These are phyloP conservation scores for Lucilia sericata DNA, from an alignment of 1,140 invertebrate species.

Conservation along the genomic window DNA sequence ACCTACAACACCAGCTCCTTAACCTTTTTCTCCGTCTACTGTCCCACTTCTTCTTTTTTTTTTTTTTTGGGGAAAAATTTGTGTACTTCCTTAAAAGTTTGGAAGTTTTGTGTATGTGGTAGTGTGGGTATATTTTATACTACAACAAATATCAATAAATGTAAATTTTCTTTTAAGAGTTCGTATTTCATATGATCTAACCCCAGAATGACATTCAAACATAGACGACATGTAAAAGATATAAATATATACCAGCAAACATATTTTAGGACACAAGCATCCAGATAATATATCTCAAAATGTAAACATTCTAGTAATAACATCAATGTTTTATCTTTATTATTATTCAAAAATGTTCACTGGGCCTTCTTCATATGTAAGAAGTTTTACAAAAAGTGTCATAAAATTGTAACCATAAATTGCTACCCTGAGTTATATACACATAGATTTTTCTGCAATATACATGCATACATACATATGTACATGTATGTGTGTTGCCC, in stretches of 20 bases:
- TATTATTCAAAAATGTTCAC: background rate
- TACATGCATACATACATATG: background rate
- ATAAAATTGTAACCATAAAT: conserved; percentile 43
- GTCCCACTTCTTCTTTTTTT: background rate
- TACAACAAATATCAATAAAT: conserved; percentile 43
- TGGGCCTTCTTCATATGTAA: background rate
- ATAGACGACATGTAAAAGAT: background rate
- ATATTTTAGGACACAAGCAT: too few species aligned
- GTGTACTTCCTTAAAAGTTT: conserved; percentile 15
- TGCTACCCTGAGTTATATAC: conserved; percentile 29
- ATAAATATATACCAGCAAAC: background rate
- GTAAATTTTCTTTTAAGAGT: conserved; percentile 40
- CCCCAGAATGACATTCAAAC: background rate
- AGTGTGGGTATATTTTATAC: conserved; percentile 11
- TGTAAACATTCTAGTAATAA: background rate
- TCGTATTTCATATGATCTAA: conserved; percentile 32
- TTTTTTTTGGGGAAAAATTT: too few species aligned
- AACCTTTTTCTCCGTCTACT: background rate
- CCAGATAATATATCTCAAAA: too few species aligned
- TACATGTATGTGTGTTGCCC: background rate
- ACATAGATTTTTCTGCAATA: background rate
- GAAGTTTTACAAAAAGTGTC: conserved; percentile 30
- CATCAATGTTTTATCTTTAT: background rate
- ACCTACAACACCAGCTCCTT: background rate
- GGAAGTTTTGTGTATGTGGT: background rate